Conservation (phyloP, 1,140 invertebrate genomes). For the Ostrea denselamellosa region DNA sequence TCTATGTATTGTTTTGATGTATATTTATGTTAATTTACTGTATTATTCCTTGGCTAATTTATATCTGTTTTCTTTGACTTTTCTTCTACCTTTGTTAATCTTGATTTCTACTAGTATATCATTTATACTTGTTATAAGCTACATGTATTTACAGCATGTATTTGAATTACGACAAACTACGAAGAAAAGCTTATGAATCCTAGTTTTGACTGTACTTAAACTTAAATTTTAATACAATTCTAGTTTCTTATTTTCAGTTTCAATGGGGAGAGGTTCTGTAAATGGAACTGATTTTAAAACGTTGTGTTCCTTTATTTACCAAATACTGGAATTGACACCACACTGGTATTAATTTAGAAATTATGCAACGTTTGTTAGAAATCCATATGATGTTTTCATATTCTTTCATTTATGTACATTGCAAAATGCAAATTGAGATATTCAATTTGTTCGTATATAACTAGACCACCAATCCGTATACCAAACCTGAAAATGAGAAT, state of each 20-base stretch:
- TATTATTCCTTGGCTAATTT: not conserved
- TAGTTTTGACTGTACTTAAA: too few relatives aligned
- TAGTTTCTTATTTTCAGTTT: too few relatives aligned
- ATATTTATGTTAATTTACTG: not conserved
- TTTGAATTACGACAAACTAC: too few relatives aligned
- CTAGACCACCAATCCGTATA: constrained; percentile 13
- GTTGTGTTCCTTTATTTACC: not conserved
- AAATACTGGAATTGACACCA: not conserved
- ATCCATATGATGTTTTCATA: constrained; percentile 1
- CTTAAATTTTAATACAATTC: too few relatives aligned
- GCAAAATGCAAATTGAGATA: not conserved
- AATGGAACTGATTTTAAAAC: too few relatives aligned
- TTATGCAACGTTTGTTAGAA: constrained; percentile 7
- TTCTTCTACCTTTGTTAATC: not conserved
- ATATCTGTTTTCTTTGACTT: not conserved
- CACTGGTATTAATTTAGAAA: not conserved
- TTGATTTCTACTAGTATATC: not conserved
- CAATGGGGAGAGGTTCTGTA: too few relatives aligned
- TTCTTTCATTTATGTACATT: not conserved
- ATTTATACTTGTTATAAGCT: not conserved
- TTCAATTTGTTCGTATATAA: not conserved
- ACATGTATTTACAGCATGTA: not conserved
- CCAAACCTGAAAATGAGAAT: constrained; percentile 4
- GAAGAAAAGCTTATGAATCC: too few relatives aligned
- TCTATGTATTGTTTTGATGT: not conserved